Base-by-base conservation (phyloP, 2,113 vertebrate species). In the Brachionichthys hirsutus region DNA sequence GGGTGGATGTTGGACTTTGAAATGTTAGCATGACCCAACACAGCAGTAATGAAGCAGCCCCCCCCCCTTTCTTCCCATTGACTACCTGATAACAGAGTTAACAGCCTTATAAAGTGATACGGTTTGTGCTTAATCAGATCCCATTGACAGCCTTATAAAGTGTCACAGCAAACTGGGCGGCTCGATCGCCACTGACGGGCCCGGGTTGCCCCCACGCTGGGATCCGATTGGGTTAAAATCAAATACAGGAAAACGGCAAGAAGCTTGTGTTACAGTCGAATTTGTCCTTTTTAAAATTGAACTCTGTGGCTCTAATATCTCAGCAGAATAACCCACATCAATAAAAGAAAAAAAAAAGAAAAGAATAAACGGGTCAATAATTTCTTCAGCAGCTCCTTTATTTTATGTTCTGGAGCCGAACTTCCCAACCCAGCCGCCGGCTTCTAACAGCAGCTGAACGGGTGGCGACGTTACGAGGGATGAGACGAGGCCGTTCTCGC, bases 1-100 rank as follows among this genome's bases (percentile, higher is more conserved):
- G 44, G 45, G 3, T n/a, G 20, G 30, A 55, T 13, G 55, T 45
- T 70, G 49, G 11, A 62, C 71, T 80, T 74, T 77, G 67, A 69
- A 52, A 69, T 50, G 41, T 34, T 15, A n/a, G 14, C 20, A 1
- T 73, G 69, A 80, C 67, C 52, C 42, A 41, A 38, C 42, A 53
- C 46, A 46, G 16, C 34, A 53, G 65, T 42, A 55, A 69, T 44
- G 42, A 51, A 41, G 40, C 52, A 9, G 13, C 11, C 36, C 35
- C 5, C 13, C n/a, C 14, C 34, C 24, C 20, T 34, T 12, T 30
- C 41, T 6, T 65, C 51, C 12, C 51, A 72, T 62, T 18, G 73
- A 70, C 78, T 22, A 36, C 45, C 70, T 71, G 74, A 78, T 81
- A 76, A 75, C 52, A 11, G 59, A 71, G 54, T 47, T 75, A 79